phyloP scores from a whole-genome alignment of 2,797 vertebrate genomes.

The Potorous gilbertii region DNA sequence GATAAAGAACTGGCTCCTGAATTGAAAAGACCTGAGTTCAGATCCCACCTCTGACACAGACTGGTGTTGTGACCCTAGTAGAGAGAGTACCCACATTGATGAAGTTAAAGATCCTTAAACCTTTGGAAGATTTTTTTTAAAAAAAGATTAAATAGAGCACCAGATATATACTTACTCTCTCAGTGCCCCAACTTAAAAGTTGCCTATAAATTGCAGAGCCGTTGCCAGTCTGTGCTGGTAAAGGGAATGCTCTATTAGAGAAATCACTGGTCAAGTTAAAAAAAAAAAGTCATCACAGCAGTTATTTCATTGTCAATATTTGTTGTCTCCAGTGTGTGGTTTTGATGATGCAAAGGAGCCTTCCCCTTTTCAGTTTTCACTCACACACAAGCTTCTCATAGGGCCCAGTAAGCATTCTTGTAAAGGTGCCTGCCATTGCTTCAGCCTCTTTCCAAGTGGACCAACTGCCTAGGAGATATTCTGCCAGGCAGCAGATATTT shows the following conservation, averaged over 20 bases:
- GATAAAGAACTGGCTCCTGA: background rate
- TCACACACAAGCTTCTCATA: background rate
- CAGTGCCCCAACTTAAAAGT: background rate
- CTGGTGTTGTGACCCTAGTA: background rate
- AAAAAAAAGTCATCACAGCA: background rate
- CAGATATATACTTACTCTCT: background rate
- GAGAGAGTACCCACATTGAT: background rate
- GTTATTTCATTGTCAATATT: background rate
- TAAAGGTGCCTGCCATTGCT: background rate
- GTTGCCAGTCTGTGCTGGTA: background rate
- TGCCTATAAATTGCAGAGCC: background rate
- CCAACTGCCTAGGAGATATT: background rate
- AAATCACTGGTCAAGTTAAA: background rate
- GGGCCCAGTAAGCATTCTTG: background rate
- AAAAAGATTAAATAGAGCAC: background rate
- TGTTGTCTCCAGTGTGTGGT: background rate
- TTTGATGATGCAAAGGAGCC: background rate
- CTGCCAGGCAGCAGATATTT: background rate
- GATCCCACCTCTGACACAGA: background rate
- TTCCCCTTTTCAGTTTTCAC: background rate
- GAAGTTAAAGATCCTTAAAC: background rate
- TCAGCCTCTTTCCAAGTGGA: background rate
- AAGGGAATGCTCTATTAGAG: background rate
- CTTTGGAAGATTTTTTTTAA: background rate
- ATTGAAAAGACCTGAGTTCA: background rate